Conservation (phyloP, 2,797 vertebrate species). For the Phalloptychus januarius region DNA sequence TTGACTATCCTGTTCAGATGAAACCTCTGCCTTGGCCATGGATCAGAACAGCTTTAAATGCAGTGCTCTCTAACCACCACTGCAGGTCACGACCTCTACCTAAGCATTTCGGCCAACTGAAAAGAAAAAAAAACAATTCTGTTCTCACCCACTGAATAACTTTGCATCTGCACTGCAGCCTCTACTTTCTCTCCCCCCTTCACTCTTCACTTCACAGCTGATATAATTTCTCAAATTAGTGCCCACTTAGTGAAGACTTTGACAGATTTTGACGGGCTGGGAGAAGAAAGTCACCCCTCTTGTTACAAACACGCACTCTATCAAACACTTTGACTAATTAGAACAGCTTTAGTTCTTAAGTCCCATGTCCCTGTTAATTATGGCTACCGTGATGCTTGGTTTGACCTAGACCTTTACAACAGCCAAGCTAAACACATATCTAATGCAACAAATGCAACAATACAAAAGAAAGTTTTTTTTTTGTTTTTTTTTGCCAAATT, state of each 20-base stretch:
- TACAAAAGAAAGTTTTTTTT: background rate
- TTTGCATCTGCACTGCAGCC: constrained; percentile 58
- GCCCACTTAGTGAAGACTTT: constrained; percentile 79
- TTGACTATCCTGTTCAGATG: constrained; percentile 65
- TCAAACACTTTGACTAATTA: constrained; percentile 88
- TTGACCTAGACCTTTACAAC: constrained; percentile 45
- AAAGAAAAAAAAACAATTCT: constrained; percentile 47
- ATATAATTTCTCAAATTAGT: constrained; percentile 84
- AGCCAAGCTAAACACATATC: constrained; percentile 34
- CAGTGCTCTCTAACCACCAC: constrained; percentile 53
- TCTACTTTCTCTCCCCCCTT: constrained; percentile 50
- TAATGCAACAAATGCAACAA: constrained; percentile 37
- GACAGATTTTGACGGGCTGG: constrained; percentile 79
- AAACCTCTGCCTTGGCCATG: constrained; percentile 61
- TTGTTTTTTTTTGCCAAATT: background rate
- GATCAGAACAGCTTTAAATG: constrained; percentile 69
- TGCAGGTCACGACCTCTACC: constrained; percentile 75
- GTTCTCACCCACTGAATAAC: constrained; percentile 66
- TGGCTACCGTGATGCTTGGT: constrained; percentile 55
- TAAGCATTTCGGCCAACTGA: constrained; percentile 49
- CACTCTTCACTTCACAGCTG: constrained; percentile 83
- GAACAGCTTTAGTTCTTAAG: constrained; percentile 79
- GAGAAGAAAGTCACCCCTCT: constrained; percentile 86
- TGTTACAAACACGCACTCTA: constrained; percentile 77
- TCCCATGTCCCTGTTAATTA: constrained; percentile 82